Evolutionary conservation across 2,888 invertebrate genomes (phyloP).

Genomic region (Lamellibrachia columna): DNA sequence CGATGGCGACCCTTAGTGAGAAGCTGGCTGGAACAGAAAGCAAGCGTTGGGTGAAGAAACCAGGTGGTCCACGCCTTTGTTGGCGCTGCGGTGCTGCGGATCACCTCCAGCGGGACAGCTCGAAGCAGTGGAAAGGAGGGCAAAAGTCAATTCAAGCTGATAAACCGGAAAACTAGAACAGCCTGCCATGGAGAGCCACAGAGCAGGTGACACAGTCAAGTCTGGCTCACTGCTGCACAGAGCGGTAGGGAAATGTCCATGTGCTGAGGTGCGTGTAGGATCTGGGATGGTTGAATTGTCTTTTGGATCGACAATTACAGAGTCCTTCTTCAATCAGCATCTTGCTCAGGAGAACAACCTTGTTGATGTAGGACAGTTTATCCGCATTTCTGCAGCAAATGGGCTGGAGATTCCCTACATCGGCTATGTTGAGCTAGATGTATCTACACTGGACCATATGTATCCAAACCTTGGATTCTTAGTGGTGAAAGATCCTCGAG

Average conservation of each 20-base stretch:
- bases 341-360: not conserved
- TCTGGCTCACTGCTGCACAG: not conserved
- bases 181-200: not conserved
- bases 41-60: too few relatives aligned
- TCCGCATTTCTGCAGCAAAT: not conserved
- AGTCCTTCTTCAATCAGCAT: not conserved
- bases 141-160: too few relatives aligned
- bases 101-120: too few relatives aligned
- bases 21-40: too few relatives aligned
- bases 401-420: not conserved
- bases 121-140: too few relatives aligned
- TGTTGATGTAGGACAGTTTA: not conserved
- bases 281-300: constrained; percentile 23
- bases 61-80: too few relatives aligned
- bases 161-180: not conserved
- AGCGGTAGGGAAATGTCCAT: constrained; percentile 31
- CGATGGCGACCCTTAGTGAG: too few relatives aligned
- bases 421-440: constrained; percentile 29
- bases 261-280: constrained; percentile 22
- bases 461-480: not conserved
- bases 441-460: not conserved
- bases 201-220: not conserved
- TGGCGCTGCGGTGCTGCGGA: too few relatives aligned
- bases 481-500: constrained; percentile 26
- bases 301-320: constrained; percentile 24